A percentile compares a stretch with the other conserved stretches of the same genome.
These are phyloP conservation scores for Anoplophora glabripennis DNA, from an alignment of 1,140 invertebrate species.

Conservation along the genomic window DNA sequence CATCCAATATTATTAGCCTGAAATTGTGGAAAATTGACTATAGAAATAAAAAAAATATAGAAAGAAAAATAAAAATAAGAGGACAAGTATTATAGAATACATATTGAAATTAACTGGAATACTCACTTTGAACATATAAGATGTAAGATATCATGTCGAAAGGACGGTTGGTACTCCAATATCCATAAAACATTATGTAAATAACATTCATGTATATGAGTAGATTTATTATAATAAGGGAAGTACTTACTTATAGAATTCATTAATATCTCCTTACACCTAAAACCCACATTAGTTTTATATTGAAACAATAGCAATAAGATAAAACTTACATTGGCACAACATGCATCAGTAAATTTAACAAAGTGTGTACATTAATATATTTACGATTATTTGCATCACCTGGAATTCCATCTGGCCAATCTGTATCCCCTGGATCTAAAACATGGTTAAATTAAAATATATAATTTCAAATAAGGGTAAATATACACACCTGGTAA, in stretches of 20 bases:
- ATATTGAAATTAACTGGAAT: background rate
- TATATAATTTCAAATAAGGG: background rate
- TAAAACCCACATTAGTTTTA: slow-evolving; percentile 45
- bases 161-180: slow-evolving; percentile 60
- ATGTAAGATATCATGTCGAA: slow-evolving; percentile 59
- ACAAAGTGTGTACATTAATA: slow-evolving; percentile 56
- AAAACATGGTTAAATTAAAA: slow-evolving; percentile 26
- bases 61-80: slow-evolving; percentile 32
- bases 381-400: slow-evolving; percentile 51
- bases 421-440: slow-evolving; percentile 45
- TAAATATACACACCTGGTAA: slow-evolving; percentile 50
- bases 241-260: slow-evolving; percentile 55
- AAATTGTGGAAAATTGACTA: slow-evolving; percentile 27
- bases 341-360: slow-evolving; percentile 55
- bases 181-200: slow-evolving; percentile 64
- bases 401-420: slow-evolving; percentile 48
- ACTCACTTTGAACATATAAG: slow-evolving; percentile 66
- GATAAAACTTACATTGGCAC: slow-evolving; percentile 60
- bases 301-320: slow-evolving; percentile 11
- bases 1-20: slow-evolving; percentile 67
- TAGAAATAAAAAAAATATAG: slow-evolving; percentile 56
- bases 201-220: slow-evolving; percentile 59
- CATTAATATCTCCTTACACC: slow-evolving; percentile 55
- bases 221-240: slow-evolving; percentile 62
- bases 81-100: too few species aligned